These are phyloP conservation scores for Pandemis heparana DNA, from an alignment of 2,888 invertebrate genomes.

Conservation along the genomic window DNA sequence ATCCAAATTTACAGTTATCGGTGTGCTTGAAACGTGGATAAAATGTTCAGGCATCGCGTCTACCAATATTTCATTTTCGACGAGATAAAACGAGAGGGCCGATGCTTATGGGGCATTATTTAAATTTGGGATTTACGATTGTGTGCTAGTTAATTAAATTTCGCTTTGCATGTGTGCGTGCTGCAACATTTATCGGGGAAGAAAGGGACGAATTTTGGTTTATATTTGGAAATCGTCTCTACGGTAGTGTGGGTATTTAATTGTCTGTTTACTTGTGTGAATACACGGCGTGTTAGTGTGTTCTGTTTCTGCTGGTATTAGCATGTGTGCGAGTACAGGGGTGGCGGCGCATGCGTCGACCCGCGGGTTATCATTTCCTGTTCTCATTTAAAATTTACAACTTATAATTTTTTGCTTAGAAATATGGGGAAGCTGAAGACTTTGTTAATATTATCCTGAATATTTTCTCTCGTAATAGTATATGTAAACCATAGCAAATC, in stretches of 20 bases:
- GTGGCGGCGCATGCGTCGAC: constrained; percentile 68
- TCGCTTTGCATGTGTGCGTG: constrained; percentile 38
- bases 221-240: constrained; percentile 31
- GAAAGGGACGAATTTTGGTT: constrained; percentile 35
- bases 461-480: constrained; percentile 21
- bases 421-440: constrained; percentile 59
- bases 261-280: constrained; percentile 41
- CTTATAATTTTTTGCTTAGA: constrained; percentile 72
- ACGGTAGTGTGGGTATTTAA: constrained; percentile 43
- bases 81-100: constrained; percentile 47
- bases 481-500: constrained; percentile 29
- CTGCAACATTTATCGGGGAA: constrained; percentile 36
- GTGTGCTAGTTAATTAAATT: constrained; percentile 34
- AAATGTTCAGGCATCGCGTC: constrained; percentile 45
- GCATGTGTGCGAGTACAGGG: constrained; percentile 62
- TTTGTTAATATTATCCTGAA: constrained; percentile 45
- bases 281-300: constrained; percentile 43
- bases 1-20: constrained; percentile 76
- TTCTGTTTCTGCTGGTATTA: constrained; percentile 50
- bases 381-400: constrained; percentile 83
- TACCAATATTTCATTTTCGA: constrained; percentile 34
- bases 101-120: constrained; percentile 28
- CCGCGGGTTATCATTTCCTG: constrained; percentile 85
- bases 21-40: constrained; percentile 55
- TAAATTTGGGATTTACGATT: constrained; percentile 23